Evolutionary conservation across 1,140 invertebrate species (phyloP), one percentile per base, ranked within the genome.

Genomic region (Hycleus phaleratus): DNA sequence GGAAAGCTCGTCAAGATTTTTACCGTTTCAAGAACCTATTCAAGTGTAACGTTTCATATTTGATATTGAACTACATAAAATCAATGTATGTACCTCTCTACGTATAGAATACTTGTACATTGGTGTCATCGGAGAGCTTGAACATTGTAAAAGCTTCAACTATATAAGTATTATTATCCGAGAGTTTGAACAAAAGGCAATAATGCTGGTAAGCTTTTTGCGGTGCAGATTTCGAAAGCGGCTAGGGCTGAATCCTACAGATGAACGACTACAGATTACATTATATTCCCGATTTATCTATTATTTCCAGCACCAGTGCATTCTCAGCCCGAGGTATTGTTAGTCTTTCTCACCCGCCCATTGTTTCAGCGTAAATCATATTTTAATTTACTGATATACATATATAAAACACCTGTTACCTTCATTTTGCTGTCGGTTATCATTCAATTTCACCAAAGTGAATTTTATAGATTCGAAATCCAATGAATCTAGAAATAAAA

Each of bases 231-330:
- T 64, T 62, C 57, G 60, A 59, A 64, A 49, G 63, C 63, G 56
- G 51, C 49, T 64, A 42, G 51, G 59, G 60, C 60, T 64, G 57
- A 64, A 64, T 61, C 56, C 62, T 49, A 32, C 56, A 64, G 62
- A 64, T 64, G 56, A 61, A 64, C 59, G 56, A 57, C 56, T 59
- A 53, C 7, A 62, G 63, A 64, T 64, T 64, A 58, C 60, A 64
- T 64, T 64, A 62, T 64, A 64, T 59, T 57, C 63, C 40, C 57
- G 57, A 62, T 62, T 64, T 64, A 64, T 64, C 63, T 64, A 58
- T 64, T 64, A 64, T 62, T 62, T 62, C 60, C 55, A 58, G 58
- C 49, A 58, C 56, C 52, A 58, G 56, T 59, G 57, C 62, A 59
- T 61, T 64, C 51, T 61, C 62, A 59, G 59, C 62, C 50, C 51